phyloP scores from a whole-genome alignment of 2,113 vertebrate species.

The Ammospiza caudacuta region DNA sequence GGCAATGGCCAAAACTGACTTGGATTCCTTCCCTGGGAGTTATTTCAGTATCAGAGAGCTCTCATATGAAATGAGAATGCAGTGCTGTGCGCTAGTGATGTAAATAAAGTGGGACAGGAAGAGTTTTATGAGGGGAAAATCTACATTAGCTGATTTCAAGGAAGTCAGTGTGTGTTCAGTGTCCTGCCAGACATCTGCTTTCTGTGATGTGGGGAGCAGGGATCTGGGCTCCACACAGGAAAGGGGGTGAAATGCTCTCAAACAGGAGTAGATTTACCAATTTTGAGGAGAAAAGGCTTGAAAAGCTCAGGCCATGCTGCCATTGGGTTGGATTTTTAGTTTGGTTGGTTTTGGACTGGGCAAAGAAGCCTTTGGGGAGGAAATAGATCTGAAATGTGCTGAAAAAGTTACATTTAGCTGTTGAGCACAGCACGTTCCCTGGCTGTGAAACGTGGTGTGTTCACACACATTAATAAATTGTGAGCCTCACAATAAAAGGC shows the following conservation, averaged over 20 bases:
- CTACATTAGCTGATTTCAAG: neutral
- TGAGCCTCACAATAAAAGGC: neutral
- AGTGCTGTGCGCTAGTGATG: neutral
- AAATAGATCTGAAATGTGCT: neutral
- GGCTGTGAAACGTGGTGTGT: neutral
- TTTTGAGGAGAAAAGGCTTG: neutral
- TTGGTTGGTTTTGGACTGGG: neutral
- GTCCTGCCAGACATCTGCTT: neutral
- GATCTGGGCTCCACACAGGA: neutral
- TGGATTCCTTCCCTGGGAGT: neutral
- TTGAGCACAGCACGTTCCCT: neutral
- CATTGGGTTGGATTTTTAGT: neutral
- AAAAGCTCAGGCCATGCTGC: neutral
- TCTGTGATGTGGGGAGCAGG: neutral
- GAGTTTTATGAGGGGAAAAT: neutral
- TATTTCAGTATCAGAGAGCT: neutral
- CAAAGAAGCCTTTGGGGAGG: neutral
- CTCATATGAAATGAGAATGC: rapidly evolving
- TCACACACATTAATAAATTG: neutral
- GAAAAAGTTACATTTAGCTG: neutral
- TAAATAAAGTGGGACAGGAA: neutral
- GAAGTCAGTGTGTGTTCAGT: neutral
- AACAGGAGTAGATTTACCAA: neutral
- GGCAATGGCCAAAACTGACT: neutral
- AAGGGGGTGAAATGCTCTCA: neutral